Base-by-base conservation (phyloP, 2,888 invertebrate genomes). In the Mantis religiosa region DNA sequence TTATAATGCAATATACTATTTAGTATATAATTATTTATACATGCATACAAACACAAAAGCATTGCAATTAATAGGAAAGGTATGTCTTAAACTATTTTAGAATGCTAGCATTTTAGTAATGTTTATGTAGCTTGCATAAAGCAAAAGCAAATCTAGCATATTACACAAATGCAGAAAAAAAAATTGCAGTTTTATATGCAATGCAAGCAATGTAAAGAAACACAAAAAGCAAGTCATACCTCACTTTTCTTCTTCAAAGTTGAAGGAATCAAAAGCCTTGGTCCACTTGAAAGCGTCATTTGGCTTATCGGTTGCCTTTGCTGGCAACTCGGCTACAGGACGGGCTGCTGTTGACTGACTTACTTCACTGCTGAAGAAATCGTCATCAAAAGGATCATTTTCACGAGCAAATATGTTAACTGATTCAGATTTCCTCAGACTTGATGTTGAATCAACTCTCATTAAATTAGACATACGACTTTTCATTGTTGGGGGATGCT, bases 391-490 rank as follows among this genome's bases (percentile, higher is more conserved):
- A 1, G 98, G 98, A 93, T 98, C 98, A 85, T 95, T 95, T 92
- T 97, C 97, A 87, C 97, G 95, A 7, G 96, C 96, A 93, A 98
- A 98, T 91, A 98, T 98, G 93, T 98, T 98, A 14, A 98, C 96
- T 6, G 98, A 98, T 92, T 98, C 98, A 0, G 98, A 98, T 93
- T 98, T 98, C 92, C 97, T 90, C 85, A 91, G 89, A 89, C 91
- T 91, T 28, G 91, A 91, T 82, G 90, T 85, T 28, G 91, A 91
- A 89, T 91, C 91, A 41, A 83, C 89, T 83, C 90, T 89, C 82
- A 90, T 89, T 9, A 90, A 41, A 27, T 88, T 89, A 34, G 89
- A 86, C 28, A 90, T 90, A 12, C 90, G 89, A 84, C n/a, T 28
- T 87, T 90, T 90, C 82, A 89, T 85, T 28, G 83, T 83, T 82